phyloP scores from a whole-genome alignment of 2,888 invertebrate genomes.

The Plebejus argus region DNA sequence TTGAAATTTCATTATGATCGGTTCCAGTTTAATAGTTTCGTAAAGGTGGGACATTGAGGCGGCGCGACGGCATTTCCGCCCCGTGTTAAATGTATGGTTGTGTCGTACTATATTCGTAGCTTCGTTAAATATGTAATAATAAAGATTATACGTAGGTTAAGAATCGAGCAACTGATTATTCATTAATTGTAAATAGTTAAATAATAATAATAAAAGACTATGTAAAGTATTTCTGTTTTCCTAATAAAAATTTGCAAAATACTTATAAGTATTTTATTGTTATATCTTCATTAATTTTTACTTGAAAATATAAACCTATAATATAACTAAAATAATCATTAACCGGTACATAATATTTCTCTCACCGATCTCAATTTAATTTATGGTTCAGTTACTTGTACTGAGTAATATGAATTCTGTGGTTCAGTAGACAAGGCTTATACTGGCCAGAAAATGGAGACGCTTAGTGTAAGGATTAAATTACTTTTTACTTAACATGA shows the following conservation, averaged over 20 bases:
- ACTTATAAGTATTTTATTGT: slow-evolving; percentile 42
- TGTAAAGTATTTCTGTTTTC: slow-evolving; percentile 74
- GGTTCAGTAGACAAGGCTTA: no score
- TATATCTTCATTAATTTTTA: slow-evolving; percentile 38
- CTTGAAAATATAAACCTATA: not conserved
- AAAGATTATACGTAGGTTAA: slow-evolving; percentile 69
- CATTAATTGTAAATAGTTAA: slow-evolving; percentile 73
- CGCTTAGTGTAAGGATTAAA: no score
- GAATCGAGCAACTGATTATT: slow-evolving; percentile 68
- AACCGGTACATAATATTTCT: no score
- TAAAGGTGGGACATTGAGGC: slow-evolving; percentile 71
- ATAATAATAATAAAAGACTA: slow-evolving; percentile 65
- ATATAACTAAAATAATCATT: not conserved
- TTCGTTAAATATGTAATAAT: slow-evolving; percentile 74
- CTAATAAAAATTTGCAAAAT: slow-evolving; percentile 71
- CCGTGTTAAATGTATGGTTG: slow-evolving; percentile 81
- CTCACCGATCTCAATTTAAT: no score
- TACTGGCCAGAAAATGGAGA: no score
- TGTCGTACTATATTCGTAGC: slow-evolving; percentile 80
- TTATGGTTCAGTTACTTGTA: no score
- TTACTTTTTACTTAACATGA: no score
- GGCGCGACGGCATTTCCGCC: slow-evolving; percentile 57
- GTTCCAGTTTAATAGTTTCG: slow-evolving; percentile 78
- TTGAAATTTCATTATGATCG: slow-evolving; percentile 70
- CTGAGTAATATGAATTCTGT: no score